phyloP scores from a whole-genome alignment of 2,113 vertebrate genomes.

The Esox niger region DNA sequence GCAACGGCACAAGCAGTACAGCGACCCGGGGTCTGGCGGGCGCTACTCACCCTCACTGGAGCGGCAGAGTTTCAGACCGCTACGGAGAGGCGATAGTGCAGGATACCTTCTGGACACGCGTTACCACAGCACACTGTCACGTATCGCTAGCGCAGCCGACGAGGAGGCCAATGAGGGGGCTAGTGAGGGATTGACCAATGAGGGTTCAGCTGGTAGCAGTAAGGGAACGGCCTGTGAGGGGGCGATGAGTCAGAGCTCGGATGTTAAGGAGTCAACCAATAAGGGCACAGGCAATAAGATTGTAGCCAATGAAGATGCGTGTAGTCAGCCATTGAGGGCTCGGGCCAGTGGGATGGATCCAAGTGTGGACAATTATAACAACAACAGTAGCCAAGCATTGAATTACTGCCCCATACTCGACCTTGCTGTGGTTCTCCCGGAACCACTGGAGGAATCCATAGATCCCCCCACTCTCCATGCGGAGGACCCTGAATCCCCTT shows the following conservation, averaged over 20 bases:
- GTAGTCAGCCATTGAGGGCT: neutral
- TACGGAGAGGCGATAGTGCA: slow-evolving; percentile 83
- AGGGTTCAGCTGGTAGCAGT: slow-evolving; percentile 15
- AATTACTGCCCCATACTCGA: slow-evolving; percentile 13
- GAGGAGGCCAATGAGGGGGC: slow-evolving; percentile 76
- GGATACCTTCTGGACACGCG: slow-evolving; percentile 81
- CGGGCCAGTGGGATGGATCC: slow-evolving; percentile 50
- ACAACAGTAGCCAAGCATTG: slow-evolving; percentile 66
- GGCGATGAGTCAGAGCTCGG: neutral
- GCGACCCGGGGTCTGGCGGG: slow-evolving; percentile 81
- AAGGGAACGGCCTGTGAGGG: slow-evolving; percentile 1
- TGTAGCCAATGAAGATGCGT: neutral
- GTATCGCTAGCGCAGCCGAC: slow-evolving; percentile 81
- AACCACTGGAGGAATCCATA: neutral
- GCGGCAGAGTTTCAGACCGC: slow-evolving; percentile 75
- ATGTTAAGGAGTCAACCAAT: neutral
- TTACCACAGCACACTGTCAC: slow-evolving; percentile 77
- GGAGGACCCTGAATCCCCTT: neutral
- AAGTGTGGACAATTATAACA: slow-evolving; percentile 68
- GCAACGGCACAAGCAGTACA: slow-evolving; percentile 94
- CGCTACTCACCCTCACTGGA: slow-evolving; percentile 74
- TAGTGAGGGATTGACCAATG: slow-evolving; percentile 12
- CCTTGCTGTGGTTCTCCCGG: slow-evolving; percentile 10
- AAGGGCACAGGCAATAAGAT: slow-evolving; percentile 18
- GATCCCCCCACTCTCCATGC: slow-evolving; percentile 9